Evolutionary conservation across 30 jellyfish, hydroid and myxozoan genomes (phyloP), one percentile per base, ranked within the genome.

Genomic region (Mastigias papua): DNA sequence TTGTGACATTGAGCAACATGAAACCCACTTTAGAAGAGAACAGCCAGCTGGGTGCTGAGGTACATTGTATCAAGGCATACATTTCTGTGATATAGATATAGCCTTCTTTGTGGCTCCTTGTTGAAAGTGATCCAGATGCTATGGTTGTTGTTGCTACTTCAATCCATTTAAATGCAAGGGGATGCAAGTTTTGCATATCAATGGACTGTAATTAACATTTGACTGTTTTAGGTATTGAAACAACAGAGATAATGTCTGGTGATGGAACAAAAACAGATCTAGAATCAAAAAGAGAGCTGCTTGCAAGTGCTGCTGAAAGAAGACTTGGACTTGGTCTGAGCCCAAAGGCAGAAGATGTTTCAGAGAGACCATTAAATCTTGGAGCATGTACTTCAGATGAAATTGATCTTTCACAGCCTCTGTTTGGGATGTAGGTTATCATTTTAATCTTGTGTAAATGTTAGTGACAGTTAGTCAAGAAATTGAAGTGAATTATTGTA

Each of bases 231-330:
- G 86, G 19, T 23, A 8, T 34, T 26, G 90, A 62, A 61, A 84
- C 54, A 72, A 86, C 69, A 3, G 42, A 63, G 37, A 25, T 42
- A 22, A 63, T 63, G 74, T 63, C 46, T 63, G 42, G 23, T 23
- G 74, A 7, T 21, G 20, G n/a, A n/a, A 9, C 8, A 63, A 42
- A 63, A 2, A 8, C 74, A 13, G 96, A 87, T 8, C 33, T 61
- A 22, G 29, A 46, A 29, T 31, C 26, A 69, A 51, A 72, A 29
- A 78, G 97, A 26, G 97, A 91, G 34, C 29, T 91, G 58, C 48
- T 73, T n/a, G 97, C 97, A 0, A 66, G 88, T 35, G 97, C 97
- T 21, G 97, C 97, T 34, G 97, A 91, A 35, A 71, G 50, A 27
- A 60, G 97, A 66, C 27, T 90, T 31, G 69, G 97, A 66, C 27